Evolutionary conservation across 2,888 invertebrate species (phyloP).

Genomic region (Yponomeuta evonymella): DNA sequence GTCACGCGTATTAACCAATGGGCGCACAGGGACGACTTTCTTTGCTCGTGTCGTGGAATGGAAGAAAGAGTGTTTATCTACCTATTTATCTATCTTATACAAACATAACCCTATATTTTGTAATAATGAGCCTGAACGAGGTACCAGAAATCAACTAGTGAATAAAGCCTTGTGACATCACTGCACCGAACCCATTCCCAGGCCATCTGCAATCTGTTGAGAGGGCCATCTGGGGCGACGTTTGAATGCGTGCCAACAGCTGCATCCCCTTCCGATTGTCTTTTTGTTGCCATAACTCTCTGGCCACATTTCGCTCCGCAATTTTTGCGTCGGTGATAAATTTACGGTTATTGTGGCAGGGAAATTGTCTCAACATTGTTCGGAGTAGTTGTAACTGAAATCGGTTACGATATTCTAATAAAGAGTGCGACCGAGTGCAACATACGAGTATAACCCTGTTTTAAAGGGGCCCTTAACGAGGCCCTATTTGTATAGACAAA

Average conservation of each 20-base stretch:
- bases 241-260: conserved; percentile 61
- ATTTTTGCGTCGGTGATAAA: not conserved
- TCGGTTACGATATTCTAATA: not conserved
- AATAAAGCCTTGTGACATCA: not conserved
- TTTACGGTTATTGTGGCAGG: not conserved
- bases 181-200: not conserved
- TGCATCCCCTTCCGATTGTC: conserved; percentile 33
- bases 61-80: too few relatives aligned
- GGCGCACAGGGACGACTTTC: too few relatives aligned
- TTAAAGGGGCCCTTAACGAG: too few relatives aligned
- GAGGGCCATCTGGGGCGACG: conserved; percentile 35
- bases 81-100: too few relatives aligned
- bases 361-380: not conserved
- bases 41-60: too few relatives aligned
- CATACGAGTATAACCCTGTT: too few relatives aligned
- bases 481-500: too few relatives aligned
- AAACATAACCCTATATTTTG: too few relatives aligned
- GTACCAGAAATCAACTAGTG: not conserved
- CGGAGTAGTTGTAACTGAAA: not conserved
- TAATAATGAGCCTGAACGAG: too few relatives aligned
- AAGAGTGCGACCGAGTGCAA: too few relatives aligned
- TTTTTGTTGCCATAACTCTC: conserved; percentile 1
- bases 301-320: not conserved
- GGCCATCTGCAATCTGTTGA: conserved; percentile 10
- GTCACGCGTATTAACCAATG: too few relatives aligned